Evolutionary conservation across 2,113 vertebrate genomes (phyloP).

Genomic region (Vulpes vulpes): DNA sequence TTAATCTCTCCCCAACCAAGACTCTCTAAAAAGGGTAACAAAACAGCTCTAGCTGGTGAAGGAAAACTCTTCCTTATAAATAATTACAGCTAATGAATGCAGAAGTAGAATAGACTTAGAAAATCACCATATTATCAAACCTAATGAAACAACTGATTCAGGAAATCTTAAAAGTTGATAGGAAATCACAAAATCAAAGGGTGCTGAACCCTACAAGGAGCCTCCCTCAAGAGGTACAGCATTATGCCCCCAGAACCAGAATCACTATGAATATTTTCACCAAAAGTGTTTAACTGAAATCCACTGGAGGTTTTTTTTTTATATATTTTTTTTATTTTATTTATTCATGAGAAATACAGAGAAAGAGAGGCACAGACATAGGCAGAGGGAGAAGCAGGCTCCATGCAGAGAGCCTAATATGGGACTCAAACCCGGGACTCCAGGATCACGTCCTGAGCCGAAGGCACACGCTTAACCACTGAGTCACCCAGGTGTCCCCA

Average conservation of each 20-base stretch:
- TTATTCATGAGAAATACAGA: no score
- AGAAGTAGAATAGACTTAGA: constrained; percentile 9
- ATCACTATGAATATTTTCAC: constrained; percentile 14
- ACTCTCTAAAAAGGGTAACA: constrained; percentile 13
- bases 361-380: no score
- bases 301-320: neutral
- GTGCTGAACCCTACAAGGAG: neutral
- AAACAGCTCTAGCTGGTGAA: constrained; percentile 28
- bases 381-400: no score
- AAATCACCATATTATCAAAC: constrained; percentile 9
- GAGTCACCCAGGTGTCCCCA: neutral
- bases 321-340: no score
- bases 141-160: constrained; percentile 47
- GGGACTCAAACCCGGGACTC: no score
- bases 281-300: constrained; percentile 51
- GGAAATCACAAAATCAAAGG: constrained; percentile 53
- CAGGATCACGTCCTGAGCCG: no score
- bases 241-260: neutral
- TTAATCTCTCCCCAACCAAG: neutral
- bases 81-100: constrained; percentile 32
- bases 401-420: no score
- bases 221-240: neutral
- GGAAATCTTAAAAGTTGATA: neutral
- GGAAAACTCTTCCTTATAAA: constrained; percentile 35
- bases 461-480: no score